Percentiles rank a stretch among this genome's conserved stretches.
These are phyloP conservation scores for Zalophus californianus DNA, from an alignment of 2,797 vertebrate genomes.

Conservation along the genomic window DNA sequence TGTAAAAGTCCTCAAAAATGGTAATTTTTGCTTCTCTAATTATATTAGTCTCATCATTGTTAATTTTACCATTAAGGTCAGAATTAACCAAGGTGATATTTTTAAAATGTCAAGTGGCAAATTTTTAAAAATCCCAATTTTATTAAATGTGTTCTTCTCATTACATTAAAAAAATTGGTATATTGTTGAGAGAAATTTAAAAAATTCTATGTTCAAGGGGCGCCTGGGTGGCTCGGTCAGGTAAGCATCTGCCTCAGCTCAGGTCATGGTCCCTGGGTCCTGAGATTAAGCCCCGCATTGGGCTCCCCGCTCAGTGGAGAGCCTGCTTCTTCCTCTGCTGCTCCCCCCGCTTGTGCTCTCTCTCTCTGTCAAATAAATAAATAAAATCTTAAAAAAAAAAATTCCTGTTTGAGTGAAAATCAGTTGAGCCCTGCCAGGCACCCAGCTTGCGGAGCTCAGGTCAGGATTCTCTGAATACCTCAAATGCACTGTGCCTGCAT, in stretches of 20 bases:
- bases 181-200: neutral
- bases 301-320: too few species aligned
- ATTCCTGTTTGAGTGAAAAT: neutral
- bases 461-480: neutral
- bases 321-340: too few species aligned
- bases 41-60: neutral
- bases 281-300: too few species aligned
- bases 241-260: too few species aligned
- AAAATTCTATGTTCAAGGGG: neutral
- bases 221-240: too few species aligned
- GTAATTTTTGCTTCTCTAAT: neutral
- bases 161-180: neutral
- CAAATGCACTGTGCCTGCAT: neutral
- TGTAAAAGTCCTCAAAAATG: neutral
- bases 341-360: too few species aligned
- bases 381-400: neutral
- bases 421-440: neutral
- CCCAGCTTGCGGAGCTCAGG: neutral
- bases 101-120: neutral
- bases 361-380: too few species aligned
- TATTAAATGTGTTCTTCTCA: neutral
- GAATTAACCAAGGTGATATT: constrained; percentile 17
- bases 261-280: too few species aligned
- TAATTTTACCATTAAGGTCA: neutral
- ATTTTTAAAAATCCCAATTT: neutral